Evolutionary conservation across 1,140 invertebrate genomes (phyloP), one percentile per base, ranked within the genome.

Genomic region (Drosophila melanica): DNA sequence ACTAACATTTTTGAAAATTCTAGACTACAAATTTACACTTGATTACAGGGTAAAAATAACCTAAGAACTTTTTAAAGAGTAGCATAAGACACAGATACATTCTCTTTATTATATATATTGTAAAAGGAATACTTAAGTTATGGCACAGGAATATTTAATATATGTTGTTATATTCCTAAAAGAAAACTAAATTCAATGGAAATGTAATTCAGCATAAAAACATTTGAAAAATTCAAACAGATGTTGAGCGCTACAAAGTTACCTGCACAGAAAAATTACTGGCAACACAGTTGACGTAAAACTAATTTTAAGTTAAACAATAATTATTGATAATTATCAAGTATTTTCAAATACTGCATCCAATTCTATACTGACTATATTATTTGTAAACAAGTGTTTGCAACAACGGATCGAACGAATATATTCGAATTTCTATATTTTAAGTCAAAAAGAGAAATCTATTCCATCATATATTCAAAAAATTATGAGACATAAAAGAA

Each of bases 211-310:
- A 10, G 3, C 0, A 35, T 35, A 8, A 10, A 3, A 35, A 35
- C 1, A 57, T 59, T 11, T 47, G 8, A 27, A 44, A 30, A 57
- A 65, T 35, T 35, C 3, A 1, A 37, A 33, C 1, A 12, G 42
- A 10, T 58, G 75, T 64, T n/a, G 3, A 47, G 77, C 77, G 77
- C 77, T 79, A 60, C 77, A 8, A 75, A 35, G 77, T 39, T 80
- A 79, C 77, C 77, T 79, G 77, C 9, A 42, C 12, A 54, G 30
- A 77, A 11, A 37, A 42, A 75, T 54, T 57, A 41, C 27, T 18
- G 60, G 57, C 39, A 75, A 66, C 51, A 59, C 41, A 23, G 11
- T 14, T 41, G n/a, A 12, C 27, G 9, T 30, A 12, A 45, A 39
- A 30, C n/a, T 11, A 44, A 44, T 12, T 2, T 10, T 23, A 41